These are phyloP conservation scores for Amphimedon queenslandica DNA, from an alignment of 37 sponge, comb jelly and placozoan genomes.

Conservation along the genomic window DNA sequence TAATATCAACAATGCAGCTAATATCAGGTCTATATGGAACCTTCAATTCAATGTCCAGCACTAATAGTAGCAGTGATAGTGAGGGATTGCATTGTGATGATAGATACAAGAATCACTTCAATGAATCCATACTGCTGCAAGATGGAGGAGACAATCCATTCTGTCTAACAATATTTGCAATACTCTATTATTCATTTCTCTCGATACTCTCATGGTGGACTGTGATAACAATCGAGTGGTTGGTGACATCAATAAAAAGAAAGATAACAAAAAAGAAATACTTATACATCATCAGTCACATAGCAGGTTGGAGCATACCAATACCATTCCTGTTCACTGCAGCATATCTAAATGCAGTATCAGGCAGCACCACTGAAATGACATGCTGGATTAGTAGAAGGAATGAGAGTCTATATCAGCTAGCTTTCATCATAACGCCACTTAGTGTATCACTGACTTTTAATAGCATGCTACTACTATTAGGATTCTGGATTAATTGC, in stretches of 20 bases:
- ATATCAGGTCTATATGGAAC: conserved; percentile 26
- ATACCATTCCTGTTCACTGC: conserved; percentile 18
- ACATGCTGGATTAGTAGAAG: conserved; percentile 42
- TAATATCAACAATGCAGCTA: conserved; percentile 14
- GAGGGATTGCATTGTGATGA: too few relatives aligned
- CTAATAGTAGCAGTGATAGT: conserved; percentile 3
- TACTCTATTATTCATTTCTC: conserved; percentile 45
- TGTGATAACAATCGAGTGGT: conserved; percentile 36
- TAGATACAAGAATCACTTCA: neutral
- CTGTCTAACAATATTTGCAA: conserved; percentile 28
- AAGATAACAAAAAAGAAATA: neutral
- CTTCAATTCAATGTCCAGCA: too few relatives aligned
- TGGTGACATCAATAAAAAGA: conserved; percentile 1
- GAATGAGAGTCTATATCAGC: neutral
- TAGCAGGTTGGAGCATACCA: conserved; percentile 48
- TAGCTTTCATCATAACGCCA: conserved; percentile 43
- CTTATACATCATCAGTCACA: conserved; percentile 13
- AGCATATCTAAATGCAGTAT: neutral
- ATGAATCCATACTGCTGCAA: conserved; percentile 8
- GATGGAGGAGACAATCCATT: conserved; percentile 6
- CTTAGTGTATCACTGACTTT: conserved; percentile 12
- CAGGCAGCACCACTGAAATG: conserved; percentile 25
- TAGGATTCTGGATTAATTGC: conserved; percentile 8
- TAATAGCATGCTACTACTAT: conserved; percentile 30
- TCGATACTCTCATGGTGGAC: conserved; percentile 64